A percentile compares a stretch with the other conserved stretches of the same genome.
phyloP scores from a whole-genome alignment of 23 tunicate species.

The Pegea sp. region DNA sequence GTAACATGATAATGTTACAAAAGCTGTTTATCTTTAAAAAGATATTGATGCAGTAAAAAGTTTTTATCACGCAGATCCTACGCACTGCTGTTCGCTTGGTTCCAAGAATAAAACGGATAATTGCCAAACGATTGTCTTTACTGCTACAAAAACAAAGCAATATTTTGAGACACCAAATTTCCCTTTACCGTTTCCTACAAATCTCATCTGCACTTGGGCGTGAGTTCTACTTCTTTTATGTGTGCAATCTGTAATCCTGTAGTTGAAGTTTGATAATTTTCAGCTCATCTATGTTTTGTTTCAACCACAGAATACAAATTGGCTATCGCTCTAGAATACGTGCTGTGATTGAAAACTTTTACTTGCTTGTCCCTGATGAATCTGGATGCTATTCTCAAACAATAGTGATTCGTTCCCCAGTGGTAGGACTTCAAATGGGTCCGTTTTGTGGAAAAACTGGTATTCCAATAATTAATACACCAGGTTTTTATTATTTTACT shows the following conservation, averaged over 20 bases:
- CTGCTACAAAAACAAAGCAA: background rate
- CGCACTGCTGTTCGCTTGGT: background rate
- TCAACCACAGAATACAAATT: background rate
- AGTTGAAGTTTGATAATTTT: too few relatives aligned
- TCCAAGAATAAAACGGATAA: background rate
- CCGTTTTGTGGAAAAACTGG: conserved; percentile 2
- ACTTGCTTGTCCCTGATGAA: background rate
- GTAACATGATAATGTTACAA: too few relatives aligned
- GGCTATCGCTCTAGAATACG: background rate
- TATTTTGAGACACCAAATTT: background rate
- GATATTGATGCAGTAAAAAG: too few relatives aligned
- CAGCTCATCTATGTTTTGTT: too few relatives aligned
- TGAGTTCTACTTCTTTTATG: background rate
- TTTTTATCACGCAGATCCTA: too few relatives aligned
- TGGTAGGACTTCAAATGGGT: background rate
- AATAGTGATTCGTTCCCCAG: background rate
- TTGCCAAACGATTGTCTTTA: background rate
- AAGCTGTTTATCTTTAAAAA: too few relatives aligned
- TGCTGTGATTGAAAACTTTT: background rate
- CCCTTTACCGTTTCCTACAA: background rate
- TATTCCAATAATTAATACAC: background rate
- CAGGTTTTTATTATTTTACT: background rate
- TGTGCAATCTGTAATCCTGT: too few relatives aligned
- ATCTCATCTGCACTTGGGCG: conserved; percentile 1
- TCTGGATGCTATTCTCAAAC: background rate